phyloP scores from a whole-genome alignment of 2,888 invertebrate species.

The Chloroclystis v-ata region DNA sequence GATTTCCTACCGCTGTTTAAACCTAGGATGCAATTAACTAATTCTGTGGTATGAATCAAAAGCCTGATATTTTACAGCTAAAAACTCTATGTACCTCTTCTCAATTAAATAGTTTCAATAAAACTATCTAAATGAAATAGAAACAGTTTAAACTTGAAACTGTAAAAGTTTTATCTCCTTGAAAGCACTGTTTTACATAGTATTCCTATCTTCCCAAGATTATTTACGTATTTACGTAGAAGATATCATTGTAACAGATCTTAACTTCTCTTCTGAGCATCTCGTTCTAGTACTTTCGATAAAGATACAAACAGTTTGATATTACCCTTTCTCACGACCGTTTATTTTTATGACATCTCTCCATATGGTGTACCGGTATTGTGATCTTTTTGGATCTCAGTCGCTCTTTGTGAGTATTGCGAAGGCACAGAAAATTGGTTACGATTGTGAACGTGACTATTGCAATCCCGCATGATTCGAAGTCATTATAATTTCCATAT shows the following conservation, averaged over 20 bases:
- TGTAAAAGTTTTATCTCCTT: too few relatives aligned
- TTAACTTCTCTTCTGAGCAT: background rate
- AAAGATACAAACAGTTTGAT: background rate
- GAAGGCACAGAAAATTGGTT: conserved; percentile 19
- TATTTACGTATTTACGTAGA: too few relatives aligned
- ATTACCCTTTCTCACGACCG: conserved; percentile 9
- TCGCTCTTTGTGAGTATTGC: conserved; percentile 21
- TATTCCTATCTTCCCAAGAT: too few relatives aligned
- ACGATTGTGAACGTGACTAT: conserved; percentile 27
- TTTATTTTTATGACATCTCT: conserved; percentile 12
- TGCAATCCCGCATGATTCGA: conserved; percentile 26
- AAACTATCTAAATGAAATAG: too few relatives aligned
- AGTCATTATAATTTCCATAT: conserved; percentile 30
- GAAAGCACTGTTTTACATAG: background rate
- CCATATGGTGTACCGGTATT: conserved; percentile 7
- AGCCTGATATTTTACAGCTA: too few relatives aligned
- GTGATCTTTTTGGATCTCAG: conserved; percentile 6
- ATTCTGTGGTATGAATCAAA: too few relatives aligned
- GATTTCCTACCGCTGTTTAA: too few relatives aligned
- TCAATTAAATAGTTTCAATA: too few relatives aligned
- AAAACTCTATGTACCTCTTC: too few relatives aligned
- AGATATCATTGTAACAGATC: background rate
- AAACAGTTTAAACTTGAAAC: too few relatives aligned
- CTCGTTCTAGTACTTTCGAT: background rate
- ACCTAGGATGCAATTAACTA: too few relatives aligned